These are phyloP conservation scores for Tortrix viridana DNA, from an alignment of 2,888 invertebrate genomes.

Conservation along the genomic window DNA sequence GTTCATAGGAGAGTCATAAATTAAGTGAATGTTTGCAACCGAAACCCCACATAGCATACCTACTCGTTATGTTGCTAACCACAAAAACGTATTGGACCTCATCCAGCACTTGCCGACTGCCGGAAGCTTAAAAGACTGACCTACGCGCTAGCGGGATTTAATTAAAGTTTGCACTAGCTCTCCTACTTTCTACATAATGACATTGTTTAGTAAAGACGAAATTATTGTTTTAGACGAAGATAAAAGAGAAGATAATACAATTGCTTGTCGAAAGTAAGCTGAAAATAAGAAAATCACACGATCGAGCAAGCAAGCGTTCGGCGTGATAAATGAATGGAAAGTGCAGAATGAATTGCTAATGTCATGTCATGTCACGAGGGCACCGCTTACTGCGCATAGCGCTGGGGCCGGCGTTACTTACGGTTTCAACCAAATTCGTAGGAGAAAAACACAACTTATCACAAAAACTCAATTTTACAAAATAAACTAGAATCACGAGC, in stretches of 20 bases:
- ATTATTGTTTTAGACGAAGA: constrained; percentile 45
- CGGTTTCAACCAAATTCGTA: too few species aligned
- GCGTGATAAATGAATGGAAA: constrained; percentile 61
- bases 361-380: constrained; percentile 58
- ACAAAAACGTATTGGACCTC: too few species aligned
- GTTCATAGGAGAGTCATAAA: too few species aligned
- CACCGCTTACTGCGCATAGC: too few species aligned
- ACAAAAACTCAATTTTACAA: too few species aligned
- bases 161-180: constrained; percentile 1
- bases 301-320: constrained; percentile 75
- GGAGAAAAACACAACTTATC: too few species aligned
- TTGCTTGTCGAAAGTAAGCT: constrained; percentile 58
- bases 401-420: too few species aligned
- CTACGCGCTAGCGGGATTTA: constrained; percentile 2
- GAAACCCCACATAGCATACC: too few species aligned
- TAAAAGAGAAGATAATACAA: constrained; percentile 50
- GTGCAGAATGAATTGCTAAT: constrained; percentile 73
- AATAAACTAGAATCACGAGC: too few species aligned
- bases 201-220: constrained; percentile 22
- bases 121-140: constrained; percentile 14
- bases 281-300: constrained; percentile 64
- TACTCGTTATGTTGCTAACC: too few species aligned
- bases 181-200: constrained; percentile 5
- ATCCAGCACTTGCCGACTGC: constrained; percentile 9
- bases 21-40: too few species aligned